Evolutionary conservation across 2,113 vertebrate genomes (phyloP).

Genomic region (Synodontis membranacea): DNA sequence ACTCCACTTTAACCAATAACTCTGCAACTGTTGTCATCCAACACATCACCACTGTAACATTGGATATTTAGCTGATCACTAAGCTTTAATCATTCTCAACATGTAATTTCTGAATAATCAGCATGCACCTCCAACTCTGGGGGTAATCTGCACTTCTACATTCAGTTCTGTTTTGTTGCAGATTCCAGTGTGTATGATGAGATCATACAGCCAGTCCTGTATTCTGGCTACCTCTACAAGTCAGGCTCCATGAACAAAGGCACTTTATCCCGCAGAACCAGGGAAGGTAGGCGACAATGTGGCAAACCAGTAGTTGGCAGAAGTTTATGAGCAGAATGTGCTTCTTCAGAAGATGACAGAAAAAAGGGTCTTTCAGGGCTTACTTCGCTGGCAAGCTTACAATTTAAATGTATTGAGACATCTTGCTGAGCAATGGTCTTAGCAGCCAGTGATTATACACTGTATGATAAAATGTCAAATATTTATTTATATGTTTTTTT

Average conservation of each 20-base stretch:
- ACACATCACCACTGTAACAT: neutral
- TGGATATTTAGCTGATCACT: neutral
- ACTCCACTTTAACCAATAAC: neutral
- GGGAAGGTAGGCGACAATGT: conserved; percentile 73
- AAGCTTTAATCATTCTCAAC: neutral
- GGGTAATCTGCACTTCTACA: neutral
- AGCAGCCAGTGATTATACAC: neutral
- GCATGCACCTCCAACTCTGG: neutral
- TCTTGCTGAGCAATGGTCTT: neutral
- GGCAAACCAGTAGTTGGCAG: conserved; percentile 32
- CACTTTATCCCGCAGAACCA: conserved; percentile 75
- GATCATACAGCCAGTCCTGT: conserved; percentile 83
- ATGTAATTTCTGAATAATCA: neutral
- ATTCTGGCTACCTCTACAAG: conserved; percentile 86
- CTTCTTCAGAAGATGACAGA: neutral
- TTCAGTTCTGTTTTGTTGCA: conserved; percentile 45
- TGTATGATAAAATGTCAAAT: neutral
- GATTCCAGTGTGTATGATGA: conserved; percentile 86
- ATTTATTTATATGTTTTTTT: no score
- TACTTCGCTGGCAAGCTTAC: neutral
- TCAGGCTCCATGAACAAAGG: conserved; percentile 68
- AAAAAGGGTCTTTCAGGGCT: conserved; percentile 20
- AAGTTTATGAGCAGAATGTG: conserved; percentile 41
- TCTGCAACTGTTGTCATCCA: no score
- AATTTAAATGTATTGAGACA: neutral